Evolutionary conservation across 2,888 invertebrate genomes (phyloP), one percentile per base, ranked within the genome.

Genomic region (Campaea margaritaria): DNA sequence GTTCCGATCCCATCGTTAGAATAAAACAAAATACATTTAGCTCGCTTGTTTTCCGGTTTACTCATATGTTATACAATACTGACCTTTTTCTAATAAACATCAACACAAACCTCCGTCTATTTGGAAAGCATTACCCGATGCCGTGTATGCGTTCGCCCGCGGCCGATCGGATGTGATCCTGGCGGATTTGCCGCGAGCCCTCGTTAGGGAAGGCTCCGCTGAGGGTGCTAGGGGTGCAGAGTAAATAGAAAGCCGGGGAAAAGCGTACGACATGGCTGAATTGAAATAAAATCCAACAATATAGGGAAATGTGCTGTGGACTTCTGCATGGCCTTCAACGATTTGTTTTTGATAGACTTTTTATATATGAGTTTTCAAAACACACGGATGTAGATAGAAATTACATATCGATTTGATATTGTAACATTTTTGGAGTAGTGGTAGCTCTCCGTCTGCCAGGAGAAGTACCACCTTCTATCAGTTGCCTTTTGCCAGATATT

Each of bases 111-210:
- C 45, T 27, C 10, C 16, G 8, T 38, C 2, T 57, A 28, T 51
- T 49, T 51, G 49, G 21, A 43, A 42, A 55, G 54, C 54, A 48
- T 54, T 54, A 54, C 11, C 15, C 11, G 12, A n/a, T 12, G 15
- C 16, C 36, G 21, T n/a, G 47, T 16, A 36, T 38, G 31, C 31
- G 43, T 27, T 36, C n/a, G 41, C 57, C 57, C 21, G 27, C 38
- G 49, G 57, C 57, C 28, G 48, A 49, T 56, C 50, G 57, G 50
- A 43, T 34, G 43, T 28, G 47, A 52, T 48, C 28, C 48, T 34
- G 52, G 44, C 51, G 58, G 58, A 59, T 59, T 53, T 49, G 49
- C 58, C 43, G 11, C 16, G 51, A 58, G 47, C 49, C 34, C 53
- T 59, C 48, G 48, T 54, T 59, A 47, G 28, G 44, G 39, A 27